These are phyloP conservation scores for Accipiter cooperii DNA, from an alignment of 2,113 vertebrate species.

Conservation along the genomic window DNA sequence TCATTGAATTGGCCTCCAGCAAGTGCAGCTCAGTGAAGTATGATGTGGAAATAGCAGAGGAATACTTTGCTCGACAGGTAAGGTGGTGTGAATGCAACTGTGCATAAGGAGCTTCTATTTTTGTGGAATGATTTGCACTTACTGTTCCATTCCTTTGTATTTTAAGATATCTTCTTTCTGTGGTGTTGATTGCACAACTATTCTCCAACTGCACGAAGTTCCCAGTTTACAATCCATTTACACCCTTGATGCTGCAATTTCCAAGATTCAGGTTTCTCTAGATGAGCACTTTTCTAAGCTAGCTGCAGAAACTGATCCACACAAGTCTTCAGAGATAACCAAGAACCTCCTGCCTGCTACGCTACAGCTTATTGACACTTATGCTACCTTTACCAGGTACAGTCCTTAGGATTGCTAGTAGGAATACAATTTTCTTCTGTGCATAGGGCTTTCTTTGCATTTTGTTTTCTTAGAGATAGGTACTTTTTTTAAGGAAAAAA, in stretches of 20 bases:
- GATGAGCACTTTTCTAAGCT: conserved; percentile 95
- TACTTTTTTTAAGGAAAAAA: not conserved
- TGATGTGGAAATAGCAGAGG: conserved; percentile 93
- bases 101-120: rapidly evolving
- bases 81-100: not conserved
- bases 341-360: conserved; percentile 95
- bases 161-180: conserved; percentile 93
- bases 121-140: not conserved
- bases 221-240: conserved; percentile 95
- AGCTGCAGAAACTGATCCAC: conserved; percentile 86
- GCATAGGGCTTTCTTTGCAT: not conserved
- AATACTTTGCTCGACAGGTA: conserved; percentile 97
- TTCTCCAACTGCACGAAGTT: conserved; percentile 87
- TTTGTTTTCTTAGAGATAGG: not conserved
- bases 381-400: conserved; percentile 90
- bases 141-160: not conserved
- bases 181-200: conserved; percentile 82
- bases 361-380: conserved; percentile 89
- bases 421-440: not conserved
- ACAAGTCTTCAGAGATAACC: conserved; percentile 90
- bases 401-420: not conserved
- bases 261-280: conserved; percentile 95
- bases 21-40: conserved; percentile 93
- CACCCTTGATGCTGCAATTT: conserved; percentile 92
- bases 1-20: conserved; percentile 80